Evolutionary conservation across 1,140 invertebrate genomes (phyloP), one percentile per base, ranked within the genome.

Genomic region (Chelonus insularis): DNA sequence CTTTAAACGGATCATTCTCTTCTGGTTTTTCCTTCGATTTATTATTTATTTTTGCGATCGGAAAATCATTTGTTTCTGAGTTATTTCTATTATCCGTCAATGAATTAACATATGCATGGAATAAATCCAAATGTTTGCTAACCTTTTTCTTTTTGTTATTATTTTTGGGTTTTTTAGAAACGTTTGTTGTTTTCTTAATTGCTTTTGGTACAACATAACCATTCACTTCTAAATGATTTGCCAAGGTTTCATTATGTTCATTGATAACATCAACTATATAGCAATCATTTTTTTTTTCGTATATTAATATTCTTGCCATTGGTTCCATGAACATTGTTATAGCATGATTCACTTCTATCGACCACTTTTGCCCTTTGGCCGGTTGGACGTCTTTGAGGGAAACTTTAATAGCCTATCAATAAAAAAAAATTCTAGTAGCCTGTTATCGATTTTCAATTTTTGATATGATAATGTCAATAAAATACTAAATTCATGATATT

Each of bases 1-100:
- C 25, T 63, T 78, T 79, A 20, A 82, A 77, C 0, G 84, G 83
- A 20, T 85, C 84, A 32, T 74, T 73, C 12, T 82, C 76, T 67
- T 76, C 79, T n/a, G 0, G 73, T 37, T 20, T 41, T 20, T 16
- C 11, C 21, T n/a, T 25, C 20, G 1, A 18, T 11, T 34, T 20
- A 6, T 8, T 11, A 4, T 11, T 37, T 37, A 11, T 37, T 37
- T 2, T 2, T 37, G n/a, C 3, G 2, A 12, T 37, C 8, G 36
- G 8, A 6, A 12, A 25, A 54, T 52, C 76, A 16, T 23, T 39
- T 29, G 14, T 1, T 57, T 45, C n/a, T n/a, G n/a, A n/a, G n/a
- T n/a, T n/a, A n/a, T n/a, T n/a, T n/a, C n/a, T n/a, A n/a, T n/a
- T n/a, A n/a, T n/a, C n/a, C n/a, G n/a, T n/a, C n/a, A n/a, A n/a